Conservation (phyloP, 2,888 invertebrate species). For the Diloba caeruleocephala region DNA sequence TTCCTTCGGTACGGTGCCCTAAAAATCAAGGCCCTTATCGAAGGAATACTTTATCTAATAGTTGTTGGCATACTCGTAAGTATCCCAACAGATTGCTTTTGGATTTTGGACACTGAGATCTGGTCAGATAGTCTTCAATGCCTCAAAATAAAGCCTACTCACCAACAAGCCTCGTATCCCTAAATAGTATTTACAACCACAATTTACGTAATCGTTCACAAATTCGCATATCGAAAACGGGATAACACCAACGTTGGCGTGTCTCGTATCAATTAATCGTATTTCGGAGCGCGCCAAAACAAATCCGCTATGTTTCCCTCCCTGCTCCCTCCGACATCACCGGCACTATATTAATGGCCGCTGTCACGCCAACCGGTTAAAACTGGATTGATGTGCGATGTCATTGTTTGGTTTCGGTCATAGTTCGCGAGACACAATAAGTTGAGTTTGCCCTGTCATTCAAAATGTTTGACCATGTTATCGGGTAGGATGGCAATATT, state of each 20-base stretch:
- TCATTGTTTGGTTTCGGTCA: conserved; percentile 58
- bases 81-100: too few relatives aligned
- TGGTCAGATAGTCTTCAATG: too few relatives aligned
- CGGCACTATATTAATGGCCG: conserved; percentile 69
- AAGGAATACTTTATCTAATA: too few relatives aligned
- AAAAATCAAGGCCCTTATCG: too few relatives aligned
- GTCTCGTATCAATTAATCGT: conserved; percentile 80
- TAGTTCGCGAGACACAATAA: conserved; percentile 45
- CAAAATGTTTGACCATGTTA: conserved; percentile 49
- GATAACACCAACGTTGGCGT: conserved; percentile 66
- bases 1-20: too few relatives aligned
- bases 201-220: conserved; percentile 42
- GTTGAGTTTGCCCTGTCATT: conserved; percentile 46
- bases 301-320: conserved; percentile 77
- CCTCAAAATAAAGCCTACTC: too few relatives aligned
- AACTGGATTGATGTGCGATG: conserved; percentile 64
- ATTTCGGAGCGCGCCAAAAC: conserved; percentile 81
- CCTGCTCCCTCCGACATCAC: conserved; percentile 17
- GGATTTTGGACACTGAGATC: too few relatives aligned
- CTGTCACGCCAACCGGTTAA: conserved; percentile 69
- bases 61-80: too few relatives aligned
- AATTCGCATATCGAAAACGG: conserved; percentile 62
- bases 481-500: conserved; percentile 29
- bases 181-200: conserved; percentile 35
- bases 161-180: conserved; percentile 6